Percentiles rank a stretch among this genome's conserved stretches.
Evolutionary conservation across 2,797 vertebrate genomes (phyloP).

Genomic region (Anabas testudineus): DNA sequence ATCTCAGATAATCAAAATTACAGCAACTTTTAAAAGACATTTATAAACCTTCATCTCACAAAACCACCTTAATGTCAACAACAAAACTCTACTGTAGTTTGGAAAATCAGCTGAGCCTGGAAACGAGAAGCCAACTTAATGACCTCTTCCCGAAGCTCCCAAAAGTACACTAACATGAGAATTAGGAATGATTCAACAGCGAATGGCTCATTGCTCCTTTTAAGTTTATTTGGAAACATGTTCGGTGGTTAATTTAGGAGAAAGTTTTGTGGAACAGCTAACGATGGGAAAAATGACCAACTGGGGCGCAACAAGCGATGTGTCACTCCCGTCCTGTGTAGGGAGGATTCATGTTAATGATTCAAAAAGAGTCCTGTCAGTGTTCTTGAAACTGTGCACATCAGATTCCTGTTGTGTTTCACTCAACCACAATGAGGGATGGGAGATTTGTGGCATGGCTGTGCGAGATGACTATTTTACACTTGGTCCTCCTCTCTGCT

Average conservation of each 20-base stretch:
- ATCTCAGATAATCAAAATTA: slow-evolving; percentile 1
- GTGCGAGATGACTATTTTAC: slow-evolving; percentile 51
- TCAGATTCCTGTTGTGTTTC: slow-evolving; percentile 47
- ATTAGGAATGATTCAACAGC: background rate
- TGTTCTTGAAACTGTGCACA: slow-evolving; percentile 43
- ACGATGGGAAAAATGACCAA: slow-evolving; percentile 11
- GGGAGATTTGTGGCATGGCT: slow-evolving; percentile 48
- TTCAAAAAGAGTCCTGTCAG: slow-evolving; percentile 23
- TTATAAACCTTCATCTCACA: background rate
- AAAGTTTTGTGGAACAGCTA: slow-evolving; percentile 22
- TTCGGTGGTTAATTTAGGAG: slow-evolving; percentile 20
- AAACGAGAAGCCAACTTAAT: slow-evolving; percentile 4
- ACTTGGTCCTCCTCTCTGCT: slow-evolving; percentile 37
- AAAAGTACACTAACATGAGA: slow-evolving; percentile 19
- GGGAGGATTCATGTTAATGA: slow-evolving; percentile 24
- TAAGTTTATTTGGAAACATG: slow-evolving; percentile 3
- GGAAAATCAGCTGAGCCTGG: slow-evolving; percentile 8
- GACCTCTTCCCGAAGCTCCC: slow-evolving; percentile 1
- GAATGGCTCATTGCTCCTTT: background rate
- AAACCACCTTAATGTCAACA: background rate
- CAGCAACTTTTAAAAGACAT: no score
- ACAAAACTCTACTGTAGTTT: background rate
- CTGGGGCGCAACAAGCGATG: background rate
- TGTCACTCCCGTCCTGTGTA: slow-evolving; percentile 16
- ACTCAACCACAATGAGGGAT: slow-evolving; percentile 53